Conservation (phyloP, 2,797 vertebrate genomes). For the Crax fasciolata region DNA sequence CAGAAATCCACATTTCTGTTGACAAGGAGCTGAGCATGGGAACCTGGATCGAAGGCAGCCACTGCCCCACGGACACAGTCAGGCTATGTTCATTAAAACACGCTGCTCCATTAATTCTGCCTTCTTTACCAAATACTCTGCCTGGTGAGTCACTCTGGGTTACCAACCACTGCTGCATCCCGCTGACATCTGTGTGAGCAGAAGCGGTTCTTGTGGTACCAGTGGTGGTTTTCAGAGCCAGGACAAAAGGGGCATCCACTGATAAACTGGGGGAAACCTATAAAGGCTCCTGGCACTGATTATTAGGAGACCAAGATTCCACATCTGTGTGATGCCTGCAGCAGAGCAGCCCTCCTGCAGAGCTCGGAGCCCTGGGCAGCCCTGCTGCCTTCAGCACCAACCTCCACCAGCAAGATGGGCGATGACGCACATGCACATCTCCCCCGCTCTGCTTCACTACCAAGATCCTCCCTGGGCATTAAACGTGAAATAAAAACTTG, state of each 20-base stretch:
- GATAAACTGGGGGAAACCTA: rapidly evolving
- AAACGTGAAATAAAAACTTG: rapidly evolving
- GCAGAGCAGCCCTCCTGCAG: not conserved
- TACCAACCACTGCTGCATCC: not conserved
- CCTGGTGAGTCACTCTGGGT: conserved; percentile 23
- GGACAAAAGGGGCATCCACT: not conserved
- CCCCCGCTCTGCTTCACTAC: not conserved
- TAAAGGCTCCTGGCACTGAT: rapidly evolving
- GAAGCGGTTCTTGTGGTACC: not conserved
- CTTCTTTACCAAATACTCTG: conserved; percentile 3
- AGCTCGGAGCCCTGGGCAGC: not conserved
- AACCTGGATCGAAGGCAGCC: not conserved
- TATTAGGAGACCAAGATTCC: rapidly evolving
- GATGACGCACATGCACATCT: not conserved
- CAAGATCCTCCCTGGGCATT: not conserved
- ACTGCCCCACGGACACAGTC: not conserved
- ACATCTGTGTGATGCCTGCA: too few relatives aligned
- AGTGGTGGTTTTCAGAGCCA: rapidly evolving
- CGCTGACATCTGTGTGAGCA: not conserved
- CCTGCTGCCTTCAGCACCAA: not conserved
- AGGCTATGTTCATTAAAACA: conserved; percentile 28
- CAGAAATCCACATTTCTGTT: not conserved
- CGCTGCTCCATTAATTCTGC: conserved; percentile 34
- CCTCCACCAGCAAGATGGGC: not conserved
- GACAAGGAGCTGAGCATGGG: not conserved